Evolutionary conservation across 2,888 invertebrate species (phyloP), one percentile per base, ranked within the genome.

Genomic region (Agrilus cyanescens): DNA sequence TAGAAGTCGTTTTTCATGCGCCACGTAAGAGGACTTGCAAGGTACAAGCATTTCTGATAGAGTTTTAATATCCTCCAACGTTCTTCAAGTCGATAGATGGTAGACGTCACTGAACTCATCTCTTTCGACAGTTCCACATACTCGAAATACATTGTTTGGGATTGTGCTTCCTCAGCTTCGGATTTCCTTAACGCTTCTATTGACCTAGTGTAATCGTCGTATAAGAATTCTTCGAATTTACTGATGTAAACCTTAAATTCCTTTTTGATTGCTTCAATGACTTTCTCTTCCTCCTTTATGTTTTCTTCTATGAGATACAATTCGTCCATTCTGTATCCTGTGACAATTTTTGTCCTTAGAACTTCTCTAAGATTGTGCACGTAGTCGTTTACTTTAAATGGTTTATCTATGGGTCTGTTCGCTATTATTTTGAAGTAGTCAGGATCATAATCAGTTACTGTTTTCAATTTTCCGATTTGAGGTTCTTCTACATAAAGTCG

Each of bases 31-130:
- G 80, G 79, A 32, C 80, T 77, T n/a, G 81, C 62, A 53, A 75
- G 71, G 58, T 75, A 78, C n/a, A 82, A 63, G 64, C 82, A 81
- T 52, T 75, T 71, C 40, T 80, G 80, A 59, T 80, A 81, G 61
- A 76, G 74, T 57, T 77, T 78, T 44, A 74, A 74, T 36, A 72
- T 63, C 38, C 73, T 60, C 70, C 78, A 82, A 49, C 70, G 70
- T 53, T 78, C 80, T 53, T 80, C 78, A 42, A 78, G 66, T 16
- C 72, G 70, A 46, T 78, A 72, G 15, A 82, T 65, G 5, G 58
- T 52, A 0, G 65, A 65, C 40, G 68, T 65, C 18, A 71, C 47
- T 4, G 61, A 57, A 4, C 58, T 59, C 39, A 58, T 63, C 38
- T 62, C 60, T 48, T 61, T 63, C 0, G 72, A 70, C 15, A 74